These are phyloP conservation scores for Halcyon chelicuti DNA, from an alignment of 2,797 vertebrate species.

Conservation along the genomic window DNA sequence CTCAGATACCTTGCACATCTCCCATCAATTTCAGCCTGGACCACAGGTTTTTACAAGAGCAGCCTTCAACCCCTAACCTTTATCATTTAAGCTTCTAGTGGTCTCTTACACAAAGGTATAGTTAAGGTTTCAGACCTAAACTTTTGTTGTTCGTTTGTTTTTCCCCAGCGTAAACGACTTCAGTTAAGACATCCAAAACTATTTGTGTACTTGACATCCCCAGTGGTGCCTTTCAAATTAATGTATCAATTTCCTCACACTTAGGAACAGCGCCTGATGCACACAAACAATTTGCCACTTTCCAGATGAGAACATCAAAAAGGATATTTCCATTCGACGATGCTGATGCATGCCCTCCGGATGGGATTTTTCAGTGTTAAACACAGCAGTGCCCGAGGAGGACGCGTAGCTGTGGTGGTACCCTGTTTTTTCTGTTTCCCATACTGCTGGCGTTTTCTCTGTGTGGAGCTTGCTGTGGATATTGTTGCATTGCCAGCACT, in stretches of 20 bases:
- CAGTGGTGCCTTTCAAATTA: not conserved
- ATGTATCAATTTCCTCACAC: not conserved
- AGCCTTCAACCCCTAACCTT: not conserved
- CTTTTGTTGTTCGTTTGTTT: not conserved
- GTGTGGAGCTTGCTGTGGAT: constrained; percentile 95
- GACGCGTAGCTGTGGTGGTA: constrained; percentile 90
- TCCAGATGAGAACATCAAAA: constrained; percentile 17
- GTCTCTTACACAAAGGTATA: not conserved
- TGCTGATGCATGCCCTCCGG: constrained; percentile 96
- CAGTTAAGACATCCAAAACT: not conserved
- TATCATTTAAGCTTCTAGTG: not conserved
- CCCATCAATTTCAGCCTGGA: not conserved
- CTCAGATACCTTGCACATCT: not conserved
- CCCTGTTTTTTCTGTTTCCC: constrained; percentile 97
- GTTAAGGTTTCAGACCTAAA: not conserved
- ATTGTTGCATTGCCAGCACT: constrained; percentile 89
- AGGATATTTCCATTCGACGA: constrained; percentile 99
- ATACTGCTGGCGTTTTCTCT: constrained; percentile 95
- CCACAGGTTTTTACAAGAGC: not conserved
- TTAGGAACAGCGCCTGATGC: not conserved
- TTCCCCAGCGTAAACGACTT: not conserved
- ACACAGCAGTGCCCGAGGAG: constrained; percentile 94
- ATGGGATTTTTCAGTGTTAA: constrained; percentile 98
- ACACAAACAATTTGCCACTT: not conserved
- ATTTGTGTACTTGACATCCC: accelerated